Evolutionary conservation across 2,888 invertebrate species (phyloP).

Genomic region (Atrina japonica): DNA sequence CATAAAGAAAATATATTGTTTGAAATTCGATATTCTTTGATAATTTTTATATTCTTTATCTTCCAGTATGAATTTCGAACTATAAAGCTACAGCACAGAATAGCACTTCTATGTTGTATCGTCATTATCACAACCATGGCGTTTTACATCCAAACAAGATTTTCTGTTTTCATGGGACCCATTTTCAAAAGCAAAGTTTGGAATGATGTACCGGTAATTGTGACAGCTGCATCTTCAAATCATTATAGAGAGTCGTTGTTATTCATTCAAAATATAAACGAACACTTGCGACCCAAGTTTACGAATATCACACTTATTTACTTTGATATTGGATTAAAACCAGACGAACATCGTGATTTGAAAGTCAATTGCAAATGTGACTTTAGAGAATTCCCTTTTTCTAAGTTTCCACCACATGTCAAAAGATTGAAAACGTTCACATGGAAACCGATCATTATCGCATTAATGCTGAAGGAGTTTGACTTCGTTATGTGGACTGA

Average conservation of each 20-base stretch:
- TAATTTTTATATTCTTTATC: too few relatives aligned
- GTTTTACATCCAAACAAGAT: too few relatives aligned
- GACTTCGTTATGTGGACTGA: slow-evolving; percentile 41
- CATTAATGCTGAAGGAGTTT: slow-evolving; percentile 16
- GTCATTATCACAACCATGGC: too few relatives aligned
- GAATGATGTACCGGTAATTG: slow-evolving; percentile 19
- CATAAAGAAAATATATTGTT: too few relatives aligned
- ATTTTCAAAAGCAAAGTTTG: too few relatives aligned
- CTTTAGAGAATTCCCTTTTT: slow-evolving; percentile 38
- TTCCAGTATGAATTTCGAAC: too few relatives aligned
- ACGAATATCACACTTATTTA: slow-evolving; percentile 22
- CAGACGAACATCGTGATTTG: slow-evolving; percentile 11
- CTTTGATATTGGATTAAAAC: slow-evolving; percentile 40
- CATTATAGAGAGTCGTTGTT: slow-evolving; percentile 15
- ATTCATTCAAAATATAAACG: slow-evolving; percentile 20
- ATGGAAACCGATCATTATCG: slow-evolving; percentile 46
- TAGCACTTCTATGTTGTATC: too few relatives aligned
- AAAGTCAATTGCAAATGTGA: slow-evolving; percentile 44
- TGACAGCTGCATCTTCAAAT: slow-evolving; percentile 13
- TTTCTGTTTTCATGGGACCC: too few relatives aligned
- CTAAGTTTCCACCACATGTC: slow-evolving; percentile 36
- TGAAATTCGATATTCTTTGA: too few relatives aligned
- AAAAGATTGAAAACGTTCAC: slow-evolving; percentile 25
- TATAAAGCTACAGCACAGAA: too few relatives aligned
- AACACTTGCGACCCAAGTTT: slow-evolving; percentile 17